Evolutionary conservation across 2,797 vertebrate genomes (phyloP), one percentile per base, ranked within the genome.

Genomic region (Myotis pilosus): DNA sequence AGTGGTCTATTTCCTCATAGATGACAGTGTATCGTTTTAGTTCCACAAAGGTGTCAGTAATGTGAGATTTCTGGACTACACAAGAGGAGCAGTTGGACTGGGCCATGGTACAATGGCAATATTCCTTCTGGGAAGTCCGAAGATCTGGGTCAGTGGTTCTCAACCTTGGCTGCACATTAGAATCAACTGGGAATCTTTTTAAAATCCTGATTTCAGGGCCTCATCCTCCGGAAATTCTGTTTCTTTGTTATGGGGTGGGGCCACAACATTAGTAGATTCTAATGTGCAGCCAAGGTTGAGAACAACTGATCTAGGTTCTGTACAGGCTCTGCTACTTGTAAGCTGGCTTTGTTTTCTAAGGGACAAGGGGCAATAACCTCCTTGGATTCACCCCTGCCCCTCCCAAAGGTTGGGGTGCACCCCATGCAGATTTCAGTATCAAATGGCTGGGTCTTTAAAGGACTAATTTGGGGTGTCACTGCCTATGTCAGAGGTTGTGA

Each of bases 31-130:
- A 41, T 64, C 71, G 91, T 95, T 97, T 95, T 87, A 28, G 89
- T 97, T 97, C 94, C 96, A 49, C 91, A 94, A 95, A 78, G 71
- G 49, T 86, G 94, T 94, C 86, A 94, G 64, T 80, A 62, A 89
- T 38, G 44, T 75, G 95, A 92, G 95, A 76, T 66, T 71, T 95
- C 80, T 92, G 95, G 79, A 94, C 85, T 47, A 10, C 10, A 60
- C 15, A 41, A n/a, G 49, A 51, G 41, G 20, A 44, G 69, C 25
- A 1, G 85, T 69, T n/a, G 1, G 17, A 3, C 25, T 68, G 57
- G 44, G 30, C 36, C 11, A 3, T 3, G n/a, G 19, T 33, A 25
- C 8, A 10, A 30, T 20, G n/a, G n/a, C 36, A 78, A 62, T 7
- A 53, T 17, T 84, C 81, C 78, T 78, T 69, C 22, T 47, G 12